Evolutionary conservation across 2,888 invertebrate species (phyloP).

Genomic region (Lacanobia oleracea): DNA sequence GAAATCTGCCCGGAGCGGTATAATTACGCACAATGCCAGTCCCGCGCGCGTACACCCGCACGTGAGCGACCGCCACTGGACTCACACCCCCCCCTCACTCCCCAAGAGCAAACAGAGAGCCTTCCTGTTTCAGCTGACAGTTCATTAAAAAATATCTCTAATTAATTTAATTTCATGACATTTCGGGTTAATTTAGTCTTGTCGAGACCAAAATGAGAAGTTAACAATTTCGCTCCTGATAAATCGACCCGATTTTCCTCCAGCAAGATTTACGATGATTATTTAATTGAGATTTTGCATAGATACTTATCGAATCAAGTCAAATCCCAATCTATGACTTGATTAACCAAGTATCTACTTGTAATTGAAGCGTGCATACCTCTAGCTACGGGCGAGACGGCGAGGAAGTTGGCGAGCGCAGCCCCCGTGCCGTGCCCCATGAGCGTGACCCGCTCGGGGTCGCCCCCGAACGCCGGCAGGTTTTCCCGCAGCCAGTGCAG

Average conservation of each 20-base stretch:
- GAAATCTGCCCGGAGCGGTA: slow-evolving; percentile 79
- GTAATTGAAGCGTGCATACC: slow-evolving; percentile 90
- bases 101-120: slow-evolving; percentile 37
- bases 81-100: background rate
- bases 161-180: slow-evolving; percentile 56
- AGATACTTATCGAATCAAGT: too few species aligned
- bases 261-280: background rate
- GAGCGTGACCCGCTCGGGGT: slow-evolving; percentile 97
- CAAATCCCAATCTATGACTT: too few species aligned
- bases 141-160: slow-evolving; percentile 67
- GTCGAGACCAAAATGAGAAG: background rate
- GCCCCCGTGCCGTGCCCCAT: slow-evolving; percentile 99
- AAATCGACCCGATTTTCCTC: background rate
- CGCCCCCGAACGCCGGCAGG: slow-evolving; percentile 98
- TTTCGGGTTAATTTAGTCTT: slow-evolving; percentile 2
- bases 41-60: slow-evolving; percentile 66
- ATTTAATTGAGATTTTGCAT: too few species aligned
- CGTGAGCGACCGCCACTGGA: slow-evolving; percentile 40
- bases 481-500: slow-evolving; percentile 99
- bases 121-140: slow-evolving; percentile 64
- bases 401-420: slow-evolving; percentile 98
- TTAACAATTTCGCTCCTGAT: background rate
- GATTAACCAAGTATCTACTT: background rate
- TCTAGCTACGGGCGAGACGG: slow-evolving; percentile 98
- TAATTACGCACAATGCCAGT: slow-evolving; percentile 82